Base-by-base conservation (phyloP, 2,888 invertebrate genomes). In the Dastarcus helophoroides region DNA sequence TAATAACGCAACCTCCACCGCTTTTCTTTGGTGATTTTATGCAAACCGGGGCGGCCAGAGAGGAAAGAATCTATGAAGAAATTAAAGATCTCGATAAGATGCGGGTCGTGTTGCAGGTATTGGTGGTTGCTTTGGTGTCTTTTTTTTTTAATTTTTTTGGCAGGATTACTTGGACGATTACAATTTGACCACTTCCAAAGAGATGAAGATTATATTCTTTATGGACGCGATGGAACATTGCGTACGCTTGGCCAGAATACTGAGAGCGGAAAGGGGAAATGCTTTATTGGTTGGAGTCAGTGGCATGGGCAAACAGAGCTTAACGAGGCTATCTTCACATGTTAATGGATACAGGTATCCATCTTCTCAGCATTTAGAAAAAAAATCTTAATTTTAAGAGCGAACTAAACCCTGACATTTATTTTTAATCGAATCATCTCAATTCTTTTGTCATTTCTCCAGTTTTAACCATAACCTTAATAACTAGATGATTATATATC, bases 141-240 rank as follows among this genome's bases (percentile, higher is more conserved):
- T 10, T 12, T n/a, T 27, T 16, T 10, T 27, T 6, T 7, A 6
- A n/a, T 17, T 17, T 17, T 9, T 8, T 35, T 48, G 51, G 13
- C 54, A 78, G 73, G 83, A 89, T 60, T 90, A 86, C 51, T 64
- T 90, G 33, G 81, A 83, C 25, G 90, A 91, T 56, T 90, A 76
- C 55, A 86, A 85, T 55, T 65, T 84, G 24, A 67, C 71, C 17
- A 73, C 76, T 0, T 72, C 81, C 0, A 80, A 84, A 49, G 81
- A 79, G 45, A 83, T 89, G 82, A 76, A 74, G 43, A 60, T 91
- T 30, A 88, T 91, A 35, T 73, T 91, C 51, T 91, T 91, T 64
- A 71, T 79, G 65, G 91, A 90, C 58, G 88, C 86, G 1, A 65
- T 91, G 35, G 88, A 91, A 57, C 91, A 93, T 54, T 71, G 85